Evolutionary conservation across 2,797 vertebrate genomes (phyloP), one percentile per base, ranked within the genome.

Genomic region (Leontopithecus rosalia): DNA sequence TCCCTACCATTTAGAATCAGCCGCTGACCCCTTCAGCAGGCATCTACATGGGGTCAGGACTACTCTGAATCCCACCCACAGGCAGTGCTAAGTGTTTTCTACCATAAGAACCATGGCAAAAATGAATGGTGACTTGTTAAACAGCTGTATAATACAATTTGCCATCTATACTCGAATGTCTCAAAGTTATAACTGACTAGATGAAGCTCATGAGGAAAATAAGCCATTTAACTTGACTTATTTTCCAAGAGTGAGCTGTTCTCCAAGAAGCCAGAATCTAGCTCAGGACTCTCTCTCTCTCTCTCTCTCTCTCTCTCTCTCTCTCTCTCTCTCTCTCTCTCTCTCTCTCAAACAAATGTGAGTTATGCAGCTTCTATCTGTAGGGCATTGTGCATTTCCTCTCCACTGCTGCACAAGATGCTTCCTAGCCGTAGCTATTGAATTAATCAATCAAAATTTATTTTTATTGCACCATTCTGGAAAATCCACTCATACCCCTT

Each of bases 391-490:
- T 94, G 8, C 26, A 91, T 98, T 98, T 98, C 97, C 95, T 98
- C 90, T 97, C 95, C 97, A 79, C 43, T 81, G 94, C 94, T 86
- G 79, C 87, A 76, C 88, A 97, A 98, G 98, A 97, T n/a, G 93
- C 96, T 98, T 98, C 95, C 96, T 95, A 96, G 83, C 61, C 85
- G 19, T 77, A 96, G 94, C 88, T 97, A 98, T 94, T 97, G 95
- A 98, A 97, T 98, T 98, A 98, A 98, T 98, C 98, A 98, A 98
- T 98, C 98, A 98, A 75, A 86, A 95, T 98, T 98, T 98, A 97
- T 97, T 98, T 98, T 98, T 98, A 98, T 98, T 97, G 30, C 96
- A 95, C 90, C 97, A 55, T 98, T 98, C 98, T 98, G 98, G 98
- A 99, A 99, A 98, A 98, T 96, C 76, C 64, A 88, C 97, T 98